These are phyloP conservation scores for Emydocephalus ijimae DNA, from an alignment of 2,113 vertebrate genomes.

Conservation along the genomic window DNA sequence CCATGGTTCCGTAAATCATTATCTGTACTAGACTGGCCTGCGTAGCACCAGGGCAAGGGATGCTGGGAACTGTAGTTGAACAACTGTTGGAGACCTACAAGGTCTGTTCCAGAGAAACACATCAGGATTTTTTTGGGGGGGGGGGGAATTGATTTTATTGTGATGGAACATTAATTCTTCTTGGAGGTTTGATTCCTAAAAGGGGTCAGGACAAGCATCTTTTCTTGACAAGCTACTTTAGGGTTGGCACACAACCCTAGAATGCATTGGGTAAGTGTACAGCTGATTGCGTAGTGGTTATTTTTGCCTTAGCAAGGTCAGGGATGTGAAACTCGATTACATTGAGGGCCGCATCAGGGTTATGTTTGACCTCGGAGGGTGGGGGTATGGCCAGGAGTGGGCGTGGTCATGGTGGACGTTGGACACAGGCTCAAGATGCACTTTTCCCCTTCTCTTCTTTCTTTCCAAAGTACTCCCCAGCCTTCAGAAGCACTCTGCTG, in stretches of 20 bases:
- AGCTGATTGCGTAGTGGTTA: not conserved
- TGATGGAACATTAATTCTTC: not conserved
- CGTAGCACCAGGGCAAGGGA: not conserved
- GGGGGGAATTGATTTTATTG: not conserved
- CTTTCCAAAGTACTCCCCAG: too few species aligned
- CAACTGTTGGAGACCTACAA: not conserved
- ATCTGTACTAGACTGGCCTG: not conserved
- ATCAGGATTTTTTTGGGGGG: too few species aligned
- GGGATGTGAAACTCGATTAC: too few species aligned
- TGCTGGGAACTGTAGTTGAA: not conserved
- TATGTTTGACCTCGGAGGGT: too few species aligned
- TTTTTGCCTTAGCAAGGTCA: not conserved
- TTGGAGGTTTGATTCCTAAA: too few species aligned
- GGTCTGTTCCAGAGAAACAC: not conserved
- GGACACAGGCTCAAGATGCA: too few species aligned
- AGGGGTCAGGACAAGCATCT: not conserved
- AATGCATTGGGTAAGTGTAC: not conserved
- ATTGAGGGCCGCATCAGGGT: too few species aligned
- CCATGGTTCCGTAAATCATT: not conserved
- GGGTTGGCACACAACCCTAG: not conserved
- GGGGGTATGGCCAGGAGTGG: too few species aligned
- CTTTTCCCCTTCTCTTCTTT: too few species aligned
- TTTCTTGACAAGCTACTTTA: not conserved
- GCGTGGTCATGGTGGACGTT: too few species aligned
- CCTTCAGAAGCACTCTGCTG: too few species aligned